phyloP scores from a whole-genome alignment of 2,797 vertebrate genomes.

The Enteromius viviparus region DNA sequence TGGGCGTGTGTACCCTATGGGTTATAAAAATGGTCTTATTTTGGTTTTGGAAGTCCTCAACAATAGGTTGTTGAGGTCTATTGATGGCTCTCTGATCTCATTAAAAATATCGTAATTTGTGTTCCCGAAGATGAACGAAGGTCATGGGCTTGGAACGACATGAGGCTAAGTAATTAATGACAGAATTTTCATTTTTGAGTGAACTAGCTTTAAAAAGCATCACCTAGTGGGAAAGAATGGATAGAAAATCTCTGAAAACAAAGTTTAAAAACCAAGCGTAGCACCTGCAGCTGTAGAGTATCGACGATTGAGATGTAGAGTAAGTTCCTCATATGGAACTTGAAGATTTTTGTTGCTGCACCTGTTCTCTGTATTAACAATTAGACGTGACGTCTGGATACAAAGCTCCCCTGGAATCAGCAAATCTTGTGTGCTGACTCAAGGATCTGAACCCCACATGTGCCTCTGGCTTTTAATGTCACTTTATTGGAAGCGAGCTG shows the following conservation, averaged over 20 bases:
- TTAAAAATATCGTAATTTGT: too few relatives aligned
- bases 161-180: not conserved
- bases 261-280: not conserved
- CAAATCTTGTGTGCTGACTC: slow-evolving; percentile 68
- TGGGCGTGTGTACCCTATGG: too few relatives aligned
- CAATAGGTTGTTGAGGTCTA: too few relatives aligned
- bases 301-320: not conserved
- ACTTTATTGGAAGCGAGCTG: not conserved
- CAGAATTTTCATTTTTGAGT: not conserved
- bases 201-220: too few relatives aligned
- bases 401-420: slow-evolving; percentile 65
- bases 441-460: slow-evolving; percentile 50
- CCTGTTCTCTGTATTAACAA: slow-evolving; percentile 66
- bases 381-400: slow-evolving; percentile 57
- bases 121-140: too few relatives aligned
- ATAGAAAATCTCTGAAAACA: too few relatives aligned
- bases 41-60: too few relatives aligned
- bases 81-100: too few relatives aligned
- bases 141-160: not conserved
- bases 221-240: too few relatives aligned
- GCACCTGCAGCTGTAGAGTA: slow-evolving; percentile 22
- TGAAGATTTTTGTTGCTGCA: slow-evolving; percentile 51
- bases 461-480: not conserved
- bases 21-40: too few relatives aligned
- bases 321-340: slow-evolving; percentile 41